phyloP scores from a whole-genome alignment of 2,888 invertebrate species.

The Dryomyza anilis region DNA sequence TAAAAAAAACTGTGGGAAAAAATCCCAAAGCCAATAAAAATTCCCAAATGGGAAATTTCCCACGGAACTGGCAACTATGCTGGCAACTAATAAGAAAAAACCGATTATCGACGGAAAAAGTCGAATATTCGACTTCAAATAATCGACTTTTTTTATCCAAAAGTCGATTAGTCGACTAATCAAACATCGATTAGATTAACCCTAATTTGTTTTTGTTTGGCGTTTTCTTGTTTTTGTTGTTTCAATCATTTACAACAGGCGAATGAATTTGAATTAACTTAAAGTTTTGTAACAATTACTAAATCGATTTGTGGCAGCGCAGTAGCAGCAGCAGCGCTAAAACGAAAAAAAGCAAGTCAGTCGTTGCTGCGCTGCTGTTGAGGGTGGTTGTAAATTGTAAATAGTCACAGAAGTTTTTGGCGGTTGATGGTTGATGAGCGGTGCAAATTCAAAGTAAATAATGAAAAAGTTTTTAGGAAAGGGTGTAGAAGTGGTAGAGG shows the following conservation, averaged over 20 bases:
- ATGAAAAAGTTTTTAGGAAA: slow-evolving; percentile 11
- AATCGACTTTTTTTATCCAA: too few relatives aligned
- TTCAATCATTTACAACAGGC: background rate
- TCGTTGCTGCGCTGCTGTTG: slow-evolving; percentile 30
- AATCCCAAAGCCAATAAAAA: too few relatives aligned
- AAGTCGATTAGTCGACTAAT: too few relatives aligned
- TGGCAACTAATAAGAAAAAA: too few relatives aligned
- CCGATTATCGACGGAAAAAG: too few relatives aligned
- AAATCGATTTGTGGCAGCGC: background rate
- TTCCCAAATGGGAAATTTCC: too few relatives aligned
- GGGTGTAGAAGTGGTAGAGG: slow-evolving; percentile 33
- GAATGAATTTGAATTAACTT: background rate
- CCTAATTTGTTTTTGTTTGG: too few relatives aligned
- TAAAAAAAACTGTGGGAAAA: too few relatives aligned
- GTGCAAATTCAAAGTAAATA: slow-evolving; percentile 17
- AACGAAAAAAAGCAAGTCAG: slow-evolving; percentile 22
- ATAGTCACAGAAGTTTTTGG: background rate
- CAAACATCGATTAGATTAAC: slow-evolving; percentile 7
- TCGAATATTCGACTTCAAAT: too few relatives aligned
- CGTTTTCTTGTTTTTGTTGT: too few relatives aligned
- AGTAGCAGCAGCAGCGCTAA: background rate
- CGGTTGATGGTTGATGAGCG: background rate
- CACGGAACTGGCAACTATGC: too few relatives aligned
- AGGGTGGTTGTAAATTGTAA: slow-evolving; percentile 26
- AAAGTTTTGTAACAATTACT: background rate